Percentiles rank a stretch among this genome's conserved stretches.
These are phyloP conservation scores for Habrosyne pyritoides DNA, from an alignment of 2,888 invertebrate genomes.

Conservation along the genomic window DNA sequence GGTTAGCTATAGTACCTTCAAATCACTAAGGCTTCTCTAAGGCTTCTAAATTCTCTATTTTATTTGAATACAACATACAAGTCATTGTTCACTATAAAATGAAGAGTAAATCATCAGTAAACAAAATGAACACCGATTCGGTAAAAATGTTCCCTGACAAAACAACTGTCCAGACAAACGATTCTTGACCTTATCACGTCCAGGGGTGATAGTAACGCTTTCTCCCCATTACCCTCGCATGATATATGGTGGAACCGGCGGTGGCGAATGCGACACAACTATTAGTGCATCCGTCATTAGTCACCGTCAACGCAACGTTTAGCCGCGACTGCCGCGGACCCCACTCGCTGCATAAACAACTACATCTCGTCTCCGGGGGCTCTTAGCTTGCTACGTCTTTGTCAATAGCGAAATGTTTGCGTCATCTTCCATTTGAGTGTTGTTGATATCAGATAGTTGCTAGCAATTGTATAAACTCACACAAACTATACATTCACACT, in stretches of 20 bases:
- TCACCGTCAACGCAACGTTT: constrained; percentile 76
- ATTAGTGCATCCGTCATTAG: constrained; percentile 84
- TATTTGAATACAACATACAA: no score
- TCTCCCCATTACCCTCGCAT: constrained; percentile 75
- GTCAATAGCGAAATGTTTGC: not conserved
- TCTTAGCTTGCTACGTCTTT: constrained; percentile 15
- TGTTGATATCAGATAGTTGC: not conserved
- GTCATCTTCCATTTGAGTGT: not conserved
- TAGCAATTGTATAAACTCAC: not conserved
- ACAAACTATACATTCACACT: no score
- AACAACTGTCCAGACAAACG: constrained; percentile 64
- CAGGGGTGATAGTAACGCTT: constrained; percentile 71
- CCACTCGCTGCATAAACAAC: constrained; percentile 62
- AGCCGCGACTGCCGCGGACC: constrained; percentile 46
- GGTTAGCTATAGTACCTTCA: no score
- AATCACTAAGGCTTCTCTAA: no score
- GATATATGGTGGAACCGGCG: constrained; percentile 66
- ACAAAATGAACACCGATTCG: constrained; percentile 7
- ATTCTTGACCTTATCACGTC: constrained; percentile 74
- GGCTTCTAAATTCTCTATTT: no score
- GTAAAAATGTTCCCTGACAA: constrained; percentile 35
- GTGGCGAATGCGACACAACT: constrained; percentile 76
- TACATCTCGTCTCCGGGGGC: constrained; percentile 46
- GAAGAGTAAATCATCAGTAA: not conserved
- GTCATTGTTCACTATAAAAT: no score